Conservation (phyloP, 2,888 invertebrate species). For the Zygaena filipendulae region DNA sequence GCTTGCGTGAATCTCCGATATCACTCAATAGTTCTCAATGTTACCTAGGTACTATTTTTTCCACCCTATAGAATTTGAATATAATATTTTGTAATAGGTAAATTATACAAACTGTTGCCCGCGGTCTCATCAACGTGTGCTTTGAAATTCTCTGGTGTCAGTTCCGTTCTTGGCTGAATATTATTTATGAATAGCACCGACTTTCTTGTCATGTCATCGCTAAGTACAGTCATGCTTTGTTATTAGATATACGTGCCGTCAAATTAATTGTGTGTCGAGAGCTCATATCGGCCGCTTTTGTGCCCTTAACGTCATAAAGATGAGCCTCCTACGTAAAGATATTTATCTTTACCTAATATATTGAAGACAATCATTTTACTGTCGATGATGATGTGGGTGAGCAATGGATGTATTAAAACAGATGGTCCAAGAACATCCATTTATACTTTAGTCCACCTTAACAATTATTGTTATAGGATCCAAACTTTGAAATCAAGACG, state of each 20-base stretch:
- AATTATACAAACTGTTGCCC: too few species aligned
- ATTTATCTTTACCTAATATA: too few species aligned
- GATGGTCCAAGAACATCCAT: too few species aligned
- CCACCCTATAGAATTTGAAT: background rate
- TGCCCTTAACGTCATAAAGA: constrained; percentile 3
- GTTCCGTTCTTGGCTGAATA: constrained; percentile 2
- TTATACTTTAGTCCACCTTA: background rate
- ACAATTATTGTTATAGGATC: constrained; percentile 4
- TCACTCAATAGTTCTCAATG: too few species aligned
- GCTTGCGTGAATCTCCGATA: too few species aligned
- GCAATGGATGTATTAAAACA: too few species aligned
- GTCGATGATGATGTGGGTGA: too few species aligned
- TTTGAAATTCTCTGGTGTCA: too few species aligned
- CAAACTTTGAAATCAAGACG: too few species aligned
- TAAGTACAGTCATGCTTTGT: constrained; percentile 6
- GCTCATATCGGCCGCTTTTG: constrained; percentile 1
- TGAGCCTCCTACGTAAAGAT: too few species aligned
- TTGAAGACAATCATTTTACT: too few species aligned
- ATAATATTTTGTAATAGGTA: constrained; percentile 1
- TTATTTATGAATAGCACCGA: constrained; percentile 2
- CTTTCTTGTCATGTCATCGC: background rate
- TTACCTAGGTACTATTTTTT: constrained; percentile 2
- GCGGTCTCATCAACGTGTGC: too few species aligned
- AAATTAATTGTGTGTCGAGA: constrained; percentile 4
- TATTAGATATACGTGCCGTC: constrained; percentile 5